These are phyloP conservation scores for Platycheirus albimanus DNA, from an alignment of 2,888 invertebrate genomes.

Conservation along the genomic window DNA sequence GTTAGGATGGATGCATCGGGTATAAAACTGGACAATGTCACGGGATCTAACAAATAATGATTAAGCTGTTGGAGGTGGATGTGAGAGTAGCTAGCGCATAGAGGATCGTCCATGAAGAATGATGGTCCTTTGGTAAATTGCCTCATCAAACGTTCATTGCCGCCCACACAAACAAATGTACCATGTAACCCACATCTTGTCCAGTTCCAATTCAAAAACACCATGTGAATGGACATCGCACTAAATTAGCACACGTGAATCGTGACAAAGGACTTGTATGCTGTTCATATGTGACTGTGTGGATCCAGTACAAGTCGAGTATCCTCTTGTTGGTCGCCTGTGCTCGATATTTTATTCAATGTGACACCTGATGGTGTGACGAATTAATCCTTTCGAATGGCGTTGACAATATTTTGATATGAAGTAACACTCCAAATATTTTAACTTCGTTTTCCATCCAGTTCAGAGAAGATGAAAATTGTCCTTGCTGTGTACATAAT, in stretches of 20 bases:
- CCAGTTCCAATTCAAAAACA: constrained; percentile 14
- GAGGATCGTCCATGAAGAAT: constrained; percentile 52
- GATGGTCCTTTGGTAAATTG: constrained; percentile 47
- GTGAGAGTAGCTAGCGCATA: constrained; percentile 9
- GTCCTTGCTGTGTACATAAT: background rate
- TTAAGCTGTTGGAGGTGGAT: constrained; percentile 12
- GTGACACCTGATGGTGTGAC: constrained; percentile 44
- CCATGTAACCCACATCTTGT: background rate
- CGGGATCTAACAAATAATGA: constrained; percentile 56
- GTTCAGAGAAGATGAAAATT: background rate
- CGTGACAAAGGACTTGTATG: constrained; percentile 9
- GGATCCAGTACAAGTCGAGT: constrained; percentile 11
- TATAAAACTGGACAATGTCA: constrained; percentile 12
- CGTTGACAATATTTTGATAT: constrained; percentile 52
- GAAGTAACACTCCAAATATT: constrained; percentile 38
- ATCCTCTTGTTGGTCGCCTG: constrained; percentile 5
- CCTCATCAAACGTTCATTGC: constrained; percentile 51
- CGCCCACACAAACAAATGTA: background rate
- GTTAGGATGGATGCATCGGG: background rate
- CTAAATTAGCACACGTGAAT: constrained; percentile 40
- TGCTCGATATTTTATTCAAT: constrained; percentile 51
- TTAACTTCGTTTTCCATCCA: background rate
- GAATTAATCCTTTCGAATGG: constrained; percentile 39
- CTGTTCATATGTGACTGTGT: background rate
- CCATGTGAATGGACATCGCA: constrained; percentile 37